Evolutionary conservation across 2,797 vertebrate species (phyloP), one percentile per base, ranked within the genome.

Genomic region (Hephaestus fuliginosus): DNA sequence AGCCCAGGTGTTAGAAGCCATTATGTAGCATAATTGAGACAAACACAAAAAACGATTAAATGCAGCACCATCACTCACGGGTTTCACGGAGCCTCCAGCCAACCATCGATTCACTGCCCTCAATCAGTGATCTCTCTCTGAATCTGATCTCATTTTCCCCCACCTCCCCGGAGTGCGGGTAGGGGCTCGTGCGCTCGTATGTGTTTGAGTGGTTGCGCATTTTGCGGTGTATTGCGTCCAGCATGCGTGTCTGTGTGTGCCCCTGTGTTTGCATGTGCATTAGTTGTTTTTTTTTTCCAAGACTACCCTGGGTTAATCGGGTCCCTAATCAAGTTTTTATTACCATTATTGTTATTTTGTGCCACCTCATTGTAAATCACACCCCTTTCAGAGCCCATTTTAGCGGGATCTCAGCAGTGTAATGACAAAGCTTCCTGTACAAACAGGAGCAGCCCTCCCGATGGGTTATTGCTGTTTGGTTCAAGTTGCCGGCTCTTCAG

Each of bases 1-100:
- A 91, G 91, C 89, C 94, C 93, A 94, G 92, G 92, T 93, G 92
- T 94, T 91, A 89, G 85, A 87, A 93, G 88, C 91, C 92, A 93
- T 95, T 95, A 96, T 94, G 94, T 89, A 86, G 92, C 90, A 91
- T 96, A 95, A 95, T 95, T 95, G 94, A 96, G 93, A 95, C 93
- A 95, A 94, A 94, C 94, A 93, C 90, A 93, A 92, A 94, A 93
- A 89, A 90, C 93, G 94, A 95, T 95, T 94, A 94, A 95, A 95
- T 93, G 92, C 91, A 91, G 93, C 89, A 89, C 92, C 93, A 94
- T 95, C 93, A 88, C 91, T 95, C 94, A 92, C 74, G 43, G 87
- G 92, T 91, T 93, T 90, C 89, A 87, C 83, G 18, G 88, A 89
- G 92, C 93, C 92, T 92, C 91, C 80, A 88, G 91, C 93, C 90